These are phyloP conservation scores for Bombus superbus DNA, from an alignment of 1,140 invertebrate species.

Conservation along the genomic window DNA sequence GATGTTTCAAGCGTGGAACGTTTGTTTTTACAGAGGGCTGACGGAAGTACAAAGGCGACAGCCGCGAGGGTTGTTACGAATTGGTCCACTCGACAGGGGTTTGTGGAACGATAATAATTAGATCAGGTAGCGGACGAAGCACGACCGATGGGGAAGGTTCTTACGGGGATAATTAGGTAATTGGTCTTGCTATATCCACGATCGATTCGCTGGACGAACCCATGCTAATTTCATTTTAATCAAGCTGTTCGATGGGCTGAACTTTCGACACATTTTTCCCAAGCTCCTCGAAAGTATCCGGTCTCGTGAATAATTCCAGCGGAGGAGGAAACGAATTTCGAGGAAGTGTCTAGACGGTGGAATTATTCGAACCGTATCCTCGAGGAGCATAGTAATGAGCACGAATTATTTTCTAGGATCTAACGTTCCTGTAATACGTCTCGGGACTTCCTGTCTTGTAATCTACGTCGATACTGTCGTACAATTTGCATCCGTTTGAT, in stretches of 20 bases:
- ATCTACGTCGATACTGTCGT: conserved; percentile 19
- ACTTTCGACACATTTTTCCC: conserved; percentile 14
- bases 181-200: conserved; percentile 65
- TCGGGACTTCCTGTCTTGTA: not conserved
- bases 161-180: conserved; percentile 75
- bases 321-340: not conserved
- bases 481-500: conserved; percentile 37
- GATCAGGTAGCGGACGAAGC: conserved; percentile 70
- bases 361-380: conserved; percentile 31
- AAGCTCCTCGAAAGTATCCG: not conserved
- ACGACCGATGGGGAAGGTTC: conserved; percentile 54
- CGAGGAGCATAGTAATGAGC: conserved; percentile 33
- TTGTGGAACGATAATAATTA: conserved; percentile 78
- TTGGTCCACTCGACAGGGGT: conserved; percentile 53
- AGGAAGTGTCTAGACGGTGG: conserved; percentile 19
- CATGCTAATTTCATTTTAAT: conserved; percentile 74
- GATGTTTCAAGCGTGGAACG: conserved; percentile 33
- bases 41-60: conserved; percentile 64
- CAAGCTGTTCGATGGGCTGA: conserved; percentile 29
- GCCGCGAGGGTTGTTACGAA: conserved; percentile 25
- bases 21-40: conserved; percentile 64
- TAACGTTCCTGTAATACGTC: conserved; percentile 17
- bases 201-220: conserved; percentile 60
- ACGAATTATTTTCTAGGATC: conserved; percentile 42
- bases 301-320: conserved; percentile 24